Percentiles rank a stretch among this genome's conserved stretches.
Evolutionary conservation across 2,888 invertebrate genomes (phyloP).

Genomic region (Cheilosia grossa): DNA sequence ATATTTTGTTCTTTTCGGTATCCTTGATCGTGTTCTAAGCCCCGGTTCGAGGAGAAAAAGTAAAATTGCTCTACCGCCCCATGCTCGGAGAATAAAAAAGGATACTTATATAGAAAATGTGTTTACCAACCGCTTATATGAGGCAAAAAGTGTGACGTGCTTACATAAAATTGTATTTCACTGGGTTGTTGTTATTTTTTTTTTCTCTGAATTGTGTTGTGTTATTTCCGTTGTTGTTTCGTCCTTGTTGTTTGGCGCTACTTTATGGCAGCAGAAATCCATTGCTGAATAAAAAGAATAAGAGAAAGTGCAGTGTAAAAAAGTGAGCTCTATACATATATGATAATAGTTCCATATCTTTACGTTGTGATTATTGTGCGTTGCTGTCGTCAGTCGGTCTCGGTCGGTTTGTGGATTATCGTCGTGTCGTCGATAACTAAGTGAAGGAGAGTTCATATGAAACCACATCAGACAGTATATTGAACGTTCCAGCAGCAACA

Average conservation of each 20-base stretch:
- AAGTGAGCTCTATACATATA: constrained; percentile 31
- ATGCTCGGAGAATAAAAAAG: constrained; percentile 35
- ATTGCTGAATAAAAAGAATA: constrained; percentile 46
- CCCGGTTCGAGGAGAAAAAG: constrained; percentile 32
- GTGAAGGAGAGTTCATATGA: constrained; percentile 38
- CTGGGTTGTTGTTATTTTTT: constrained; percentile 19
- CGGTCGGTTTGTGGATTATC: not conserved
- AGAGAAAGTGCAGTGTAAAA: constrained; percentile 33
- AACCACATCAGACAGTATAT: constrained; percentile 42
- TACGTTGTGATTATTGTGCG: constrained; percentile 32
- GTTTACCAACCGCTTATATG: constrained; percentile 69
- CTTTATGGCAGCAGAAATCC: constrained; percentile 59
- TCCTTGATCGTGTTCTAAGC: constrained; percentile 65
- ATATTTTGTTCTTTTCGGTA: constrained; percentile 49
- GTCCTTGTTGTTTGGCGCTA: constrained; percentile 45
- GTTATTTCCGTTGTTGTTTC: constrained; percentile 49
- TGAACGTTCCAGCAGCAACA: constrained; percentile 42
- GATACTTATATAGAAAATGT: constrained; percentile 62
- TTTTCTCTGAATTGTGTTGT: constrained; percentile 28
- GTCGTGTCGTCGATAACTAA: constrained; percentile 24
- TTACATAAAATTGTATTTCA: constrained; percentile 64
- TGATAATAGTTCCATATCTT: not conserved
- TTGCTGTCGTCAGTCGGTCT: constrained; percentile 18
- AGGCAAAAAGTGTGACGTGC: constrained; percentile 64
- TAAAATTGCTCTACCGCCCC: constrained; percentile 16